Conservation (phyloP, 1,140 invertebrate genomes). For the Temnothorax longispinosus region DNA sequence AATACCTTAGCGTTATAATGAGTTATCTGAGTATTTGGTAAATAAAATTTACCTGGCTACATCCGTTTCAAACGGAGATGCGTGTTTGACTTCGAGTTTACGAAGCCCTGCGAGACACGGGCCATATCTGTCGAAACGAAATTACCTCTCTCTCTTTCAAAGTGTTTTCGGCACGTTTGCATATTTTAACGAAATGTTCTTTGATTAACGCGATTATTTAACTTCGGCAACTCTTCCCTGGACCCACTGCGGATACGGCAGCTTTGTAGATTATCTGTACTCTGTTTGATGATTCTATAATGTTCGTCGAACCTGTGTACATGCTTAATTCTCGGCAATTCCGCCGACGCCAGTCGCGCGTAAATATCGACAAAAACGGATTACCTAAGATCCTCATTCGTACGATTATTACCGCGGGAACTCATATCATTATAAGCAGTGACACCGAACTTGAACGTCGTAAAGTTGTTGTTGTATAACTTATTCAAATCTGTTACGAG, state of each 20-base stretch:
- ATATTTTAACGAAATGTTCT: not conserved
- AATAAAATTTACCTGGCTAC: not conserved
- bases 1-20: not conserved
- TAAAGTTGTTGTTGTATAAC: not conserved
- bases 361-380: not conserved
- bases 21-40: not conserved
- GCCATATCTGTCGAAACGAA: not conserved
- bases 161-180: not conserved
- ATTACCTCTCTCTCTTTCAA: not conserved
- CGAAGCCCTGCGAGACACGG: not conserved
- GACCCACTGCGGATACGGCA: not conserved
- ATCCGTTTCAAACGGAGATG: not conserved
- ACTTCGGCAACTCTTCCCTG: not conserved
- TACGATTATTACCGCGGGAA: not conserved
- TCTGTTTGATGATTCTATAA: not conserved
- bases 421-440: not conserved
- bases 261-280: not conserved
- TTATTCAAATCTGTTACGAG: not conserved
- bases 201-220: constrained; percentile 9
- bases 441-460: constrained; percentile 1
- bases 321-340: constrained; percentile 9
- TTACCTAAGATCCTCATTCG: constrained; percentile 22
- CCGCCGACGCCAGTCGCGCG: not conserved
- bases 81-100: constrained; percentile 23
- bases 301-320: not conserved